Percentiles rank a stretch among this genome's conserved stretches.
Evolutionary conservation across 2,797 vertebrate genomes (phyloP).

Genomic region (Chelon auratus): DNA sequence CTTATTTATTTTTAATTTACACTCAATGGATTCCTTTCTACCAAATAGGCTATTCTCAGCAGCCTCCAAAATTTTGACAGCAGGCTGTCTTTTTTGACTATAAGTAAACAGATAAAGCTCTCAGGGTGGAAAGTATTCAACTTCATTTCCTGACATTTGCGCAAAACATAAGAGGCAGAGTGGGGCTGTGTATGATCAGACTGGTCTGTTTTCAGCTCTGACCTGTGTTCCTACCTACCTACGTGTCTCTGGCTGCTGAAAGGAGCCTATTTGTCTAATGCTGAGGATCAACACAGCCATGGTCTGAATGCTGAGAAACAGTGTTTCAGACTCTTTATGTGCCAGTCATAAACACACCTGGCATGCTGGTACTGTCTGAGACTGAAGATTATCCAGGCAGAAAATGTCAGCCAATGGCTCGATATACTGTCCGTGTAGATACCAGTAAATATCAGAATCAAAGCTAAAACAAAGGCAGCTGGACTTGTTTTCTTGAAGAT

Average conservation of each 20-base stretch:
- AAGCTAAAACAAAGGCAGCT: not conserved
- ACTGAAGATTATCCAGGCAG: not conserved
- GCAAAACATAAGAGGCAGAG: not conserved
- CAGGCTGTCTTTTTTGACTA: too few species aligned
- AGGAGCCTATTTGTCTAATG: constrained; percentile 30
- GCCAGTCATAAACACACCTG: constrained; percentile 17
- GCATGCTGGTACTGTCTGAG: not conserved
- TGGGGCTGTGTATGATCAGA: not conserved
- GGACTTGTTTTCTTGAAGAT: not conserved
- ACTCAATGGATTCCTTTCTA: too few species aligned
- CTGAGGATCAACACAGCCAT: constrained; percentile 19
- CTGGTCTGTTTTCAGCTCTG: not conserved
- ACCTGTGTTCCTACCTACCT: constrained; percentile 22
- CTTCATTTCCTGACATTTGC: not conserved
- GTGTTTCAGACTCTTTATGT: not conserved
- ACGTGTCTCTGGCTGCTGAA: not conserved
- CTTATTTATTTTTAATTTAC: too few species aligned
- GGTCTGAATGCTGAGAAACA: constrained; percentile 19
- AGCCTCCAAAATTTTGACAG: too few species aligned
- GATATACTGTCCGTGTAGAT: too few species aligned
- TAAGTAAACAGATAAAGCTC: too few species aligned
- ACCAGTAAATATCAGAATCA: not conserved
- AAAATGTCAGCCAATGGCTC: not conserved
- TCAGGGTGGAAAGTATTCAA: too few species aligned
- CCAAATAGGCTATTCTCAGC: too few species aligned